Percentiles rank a stretch among this genome's conserved stretches.
These are phyloP conservation scores for Ibycter americanus DNA, from an alignment of 2,797 vertebrate genomes.

Conservation along the genomic window DNA sequence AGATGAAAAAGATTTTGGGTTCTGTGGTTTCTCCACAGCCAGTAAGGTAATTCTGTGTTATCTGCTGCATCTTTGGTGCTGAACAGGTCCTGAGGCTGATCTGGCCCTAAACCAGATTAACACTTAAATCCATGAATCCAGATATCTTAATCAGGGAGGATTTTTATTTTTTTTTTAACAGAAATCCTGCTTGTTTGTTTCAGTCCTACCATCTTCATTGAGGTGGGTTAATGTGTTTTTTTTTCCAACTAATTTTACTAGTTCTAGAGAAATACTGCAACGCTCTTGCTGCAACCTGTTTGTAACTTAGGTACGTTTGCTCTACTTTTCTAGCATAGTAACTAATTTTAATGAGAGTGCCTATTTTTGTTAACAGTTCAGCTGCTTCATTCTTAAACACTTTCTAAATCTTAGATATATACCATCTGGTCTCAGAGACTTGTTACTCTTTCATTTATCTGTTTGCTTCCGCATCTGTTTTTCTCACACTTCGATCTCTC, in stretches of 20 bases:
- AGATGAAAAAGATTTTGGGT: neutral
- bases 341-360: constrained; percentile 48
- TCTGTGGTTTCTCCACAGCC: neutral
- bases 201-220: neutral
- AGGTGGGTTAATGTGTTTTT: neutral
- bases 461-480: constrained; percentile 41
- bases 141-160: neutral
- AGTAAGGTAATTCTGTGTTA: neutral
- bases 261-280: neutral
- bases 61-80: neutral
- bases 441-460: constrained; percentile 60
- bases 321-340: constrained; percentile 57
- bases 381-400: constrained; percentile 63
- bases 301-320: constrained; percentile 43
- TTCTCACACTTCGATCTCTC: neutral
- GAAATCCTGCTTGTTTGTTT: neutral
- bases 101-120: neutral
- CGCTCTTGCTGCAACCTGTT: neutral
- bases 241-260: neutral
- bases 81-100: neutral
- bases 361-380: constrained; percentile 45
- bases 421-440: constrained; percentile 52
- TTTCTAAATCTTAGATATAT: constrained; percentile 28
- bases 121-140: neutral
- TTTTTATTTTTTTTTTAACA: neutral